Evolutionary conservation across 2,888 invertebrate species (phyloP).

Genomic region (Leuctra nigra): DNA sequence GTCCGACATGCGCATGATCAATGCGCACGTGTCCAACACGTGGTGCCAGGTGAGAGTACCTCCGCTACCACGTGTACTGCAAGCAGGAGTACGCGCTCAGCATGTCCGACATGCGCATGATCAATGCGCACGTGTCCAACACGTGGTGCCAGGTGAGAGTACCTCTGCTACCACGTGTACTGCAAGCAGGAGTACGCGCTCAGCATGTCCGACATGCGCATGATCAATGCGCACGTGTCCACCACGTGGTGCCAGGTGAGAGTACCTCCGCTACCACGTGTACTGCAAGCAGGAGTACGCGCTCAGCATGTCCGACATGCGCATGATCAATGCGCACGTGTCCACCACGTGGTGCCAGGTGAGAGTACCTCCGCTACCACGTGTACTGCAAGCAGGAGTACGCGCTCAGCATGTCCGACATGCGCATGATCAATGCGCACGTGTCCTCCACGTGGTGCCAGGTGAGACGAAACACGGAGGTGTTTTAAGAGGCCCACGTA

Average conservation of each 20-base stretch:
- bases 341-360: conserved; percentile 79
- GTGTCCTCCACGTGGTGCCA: conserved; percentile 77
- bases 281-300: conserved; percentile 66
- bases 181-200: conserved; percentile 63
- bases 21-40: conserved; percentile 65
- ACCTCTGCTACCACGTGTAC: conserved; percentile 63
- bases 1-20: conserved; percentile 72
- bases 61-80: conserved; percentile 62
- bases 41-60: conserved; percentile 76
- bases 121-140: conserved; percentile 67
- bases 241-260: conserved; percentile 65
- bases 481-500: too few species aligned
- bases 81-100: conserved; percentile 65
- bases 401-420: conserved; percentile 70
- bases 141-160: conserved; percentile 66
- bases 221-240: conserved; percentile 65
- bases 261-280: conserved; percentile 64
- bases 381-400: conserved; percentile 65
- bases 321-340: conserved; percentile 63
- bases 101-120: conserved; percentile 59
- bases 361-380: conserved; percentile 60
- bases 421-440: conserved; percentile 63
- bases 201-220: conserved; percentile 59
- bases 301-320: conserved; percentile 69
- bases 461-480: too few species aligned